Evolutionary conservation across 1,140 invertebrate species (phyloP).

Genomic region (Vollenhovia emeryi): DNA sequence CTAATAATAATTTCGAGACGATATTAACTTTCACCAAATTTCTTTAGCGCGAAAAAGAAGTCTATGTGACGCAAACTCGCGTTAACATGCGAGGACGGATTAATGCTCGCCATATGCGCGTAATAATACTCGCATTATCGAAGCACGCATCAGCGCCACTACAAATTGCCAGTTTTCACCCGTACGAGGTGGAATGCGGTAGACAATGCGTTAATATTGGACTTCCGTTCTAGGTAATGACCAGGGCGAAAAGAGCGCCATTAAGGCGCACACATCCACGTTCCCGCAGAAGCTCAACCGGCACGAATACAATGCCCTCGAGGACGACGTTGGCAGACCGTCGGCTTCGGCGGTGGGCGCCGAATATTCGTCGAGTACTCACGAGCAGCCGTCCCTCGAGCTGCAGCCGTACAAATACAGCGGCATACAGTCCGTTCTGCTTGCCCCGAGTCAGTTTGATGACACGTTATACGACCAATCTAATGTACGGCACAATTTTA

Average conservation of each 20-base stretch:
- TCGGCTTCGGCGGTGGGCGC: not conserved
- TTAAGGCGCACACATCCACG: not conserved
- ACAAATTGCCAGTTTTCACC: slow-evolving; percentile 42
- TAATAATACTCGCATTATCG: slow-evolving; percentile 17
- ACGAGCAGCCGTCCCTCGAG: not conserved
- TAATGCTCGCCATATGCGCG: slow-evolving; percentile 5
- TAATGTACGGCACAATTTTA: not conserved
- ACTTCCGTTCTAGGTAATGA: slow-evolving; percentile 57
- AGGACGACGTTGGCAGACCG: slow-evolving; percentile 38
- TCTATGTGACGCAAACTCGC: not conserved
- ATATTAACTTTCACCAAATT: slow-evolving; percentile 32
- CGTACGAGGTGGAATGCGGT: not conserved
- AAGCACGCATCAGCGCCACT: slow-evolving; percentile 24
- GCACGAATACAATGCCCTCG: slow-evolving; percentile 54
- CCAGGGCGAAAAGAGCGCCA: slow-evolving; percentile 40
- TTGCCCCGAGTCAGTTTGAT: slow-evolving; percentile 20
- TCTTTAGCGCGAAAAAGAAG: not conserved
- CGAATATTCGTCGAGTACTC: not conserved
- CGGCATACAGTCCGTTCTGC: not conserved
- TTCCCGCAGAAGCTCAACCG: slow-evolving; percentile 14
- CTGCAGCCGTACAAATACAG: slow-evolving; percentile 1
- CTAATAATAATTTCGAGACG: not conserved
- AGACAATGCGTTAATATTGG: slow-evolving; percentile 8
- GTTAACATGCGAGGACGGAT: not conserved
- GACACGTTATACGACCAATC: slow-evolving; percentile 23